phyloP scores from a whole-genome alignment of 2,797 vertebrate species.

The Micrastur ruficollis region DNA sequence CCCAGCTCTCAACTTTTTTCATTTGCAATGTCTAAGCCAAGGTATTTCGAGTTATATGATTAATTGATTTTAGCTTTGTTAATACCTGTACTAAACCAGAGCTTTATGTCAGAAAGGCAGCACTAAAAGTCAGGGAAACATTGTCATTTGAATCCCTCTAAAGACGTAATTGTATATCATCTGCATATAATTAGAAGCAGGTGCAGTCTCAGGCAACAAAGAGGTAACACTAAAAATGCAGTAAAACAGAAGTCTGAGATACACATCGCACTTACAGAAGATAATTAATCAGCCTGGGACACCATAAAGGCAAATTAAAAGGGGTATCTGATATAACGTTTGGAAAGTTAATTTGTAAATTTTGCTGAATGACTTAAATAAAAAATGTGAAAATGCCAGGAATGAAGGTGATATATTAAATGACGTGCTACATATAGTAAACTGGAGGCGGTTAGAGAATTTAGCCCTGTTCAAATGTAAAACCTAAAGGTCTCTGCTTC shows the following conservation, averaged over 20 bases:
- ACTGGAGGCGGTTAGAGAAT: not conserved
- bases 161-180: conserved; percentile 36
- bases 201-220: not conserved
- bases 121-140: not conserved
- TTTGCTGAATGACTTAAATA: not conserved
- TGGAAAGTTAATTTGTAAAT: not conserved
- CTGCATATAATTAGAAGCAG: conserved; percentile 52
- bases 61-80: not conserved
- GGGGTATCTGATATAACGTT: not conserved
- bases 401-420: not conserved
- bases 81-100: not conserved
- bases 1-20: not conserved
- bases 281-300: conserved; percentile 1
- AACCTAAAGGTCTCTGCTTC: not conserved
- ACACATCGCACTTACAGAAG: not conserved
- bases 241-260: not conserved
- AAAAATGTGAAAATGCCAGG: not conserved
- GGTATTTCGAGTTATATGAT: not conserved
- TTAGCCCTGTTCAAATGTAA: not conserved
- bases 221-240: not conserved
- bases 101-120: not conserved
- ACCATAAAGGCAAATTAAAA: not conserved
- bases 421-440: not conserved
- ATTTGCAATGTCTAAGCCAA: not conserved
- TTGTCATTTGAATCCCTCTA: not conserved